Percentiles rank a stretch among this genome's conserved stretches.
Evolutionary conservation across 2,888 invertebrate genomes (phyloP).

Genomic region (Pegoplata infirma): DNA sequence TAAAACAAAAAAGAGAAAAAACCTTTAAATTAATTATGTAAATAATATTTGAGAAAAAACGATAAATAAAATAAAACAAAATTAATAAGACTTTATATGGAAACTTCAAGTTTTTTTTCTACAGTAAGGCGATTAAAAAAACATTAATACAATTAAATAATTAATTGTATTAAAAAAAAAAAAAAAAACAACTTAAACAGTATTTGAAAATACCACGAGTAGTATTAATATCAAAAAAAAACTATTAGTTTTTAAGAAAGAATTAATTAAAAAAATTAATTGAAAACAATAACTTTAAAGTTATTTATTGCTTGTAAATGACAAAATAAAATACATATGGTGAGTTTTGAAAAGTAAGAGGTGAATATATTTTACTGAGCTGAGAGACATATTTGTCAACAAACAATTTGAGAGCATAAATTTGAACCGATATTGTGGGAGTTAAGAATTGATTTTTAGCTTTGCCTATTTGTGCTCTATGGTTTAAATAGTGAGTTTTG

Average conservation of each 20-base stretch:
- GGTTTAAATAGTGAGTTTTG: no score
- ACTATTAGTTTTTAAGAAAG: constrained; percentile 48
- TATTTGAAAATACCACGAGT: constrained; percentile 55
- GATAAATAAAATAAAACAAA: constrained; percentile 2
- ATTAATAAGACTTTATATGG: constrained; percentile 49
- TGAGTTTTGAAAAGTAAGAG: constrained; percentile 21
- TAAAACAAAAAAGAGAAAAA: background rate
- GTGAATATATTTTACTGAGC: no score
- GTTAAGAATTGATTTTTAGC: no score
- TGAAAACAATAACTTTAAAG: constrained; percentile 17
- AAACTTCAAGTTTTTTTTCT: constrained; percentile 43
- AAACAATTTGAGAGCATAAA: no score
- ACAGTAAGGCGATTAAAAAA: constrained; percentile 1
- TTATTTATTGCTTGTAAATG: constrained; percentile 2
- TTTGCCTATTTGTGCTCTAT: no score
- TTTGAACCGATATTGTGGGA: no score
- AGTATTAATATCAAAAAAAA: constrained; percentile 45
- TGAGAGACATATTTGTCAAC: no score
- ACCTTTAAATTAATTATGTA: constrained; percentile 33
- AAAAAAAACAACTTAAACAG: constrained; percentile 46
- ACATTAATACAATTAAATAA: background rate
- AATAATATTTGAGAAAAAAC: constrained; percentile 11
- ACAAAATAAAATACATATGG: constrained; percentile 3
- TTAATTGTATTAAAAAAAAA: constrained; percentile 10
- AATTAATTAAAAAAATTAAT: constrained; percentile 15